A percentile compares a stretch with the other conserved stretches of the same genome.
These are phyloP conservation scores for Cecropterus lyciades DNA, from an alignment of 1,140 invertebrate genomes.

Conservation along the genomic window DNA sequence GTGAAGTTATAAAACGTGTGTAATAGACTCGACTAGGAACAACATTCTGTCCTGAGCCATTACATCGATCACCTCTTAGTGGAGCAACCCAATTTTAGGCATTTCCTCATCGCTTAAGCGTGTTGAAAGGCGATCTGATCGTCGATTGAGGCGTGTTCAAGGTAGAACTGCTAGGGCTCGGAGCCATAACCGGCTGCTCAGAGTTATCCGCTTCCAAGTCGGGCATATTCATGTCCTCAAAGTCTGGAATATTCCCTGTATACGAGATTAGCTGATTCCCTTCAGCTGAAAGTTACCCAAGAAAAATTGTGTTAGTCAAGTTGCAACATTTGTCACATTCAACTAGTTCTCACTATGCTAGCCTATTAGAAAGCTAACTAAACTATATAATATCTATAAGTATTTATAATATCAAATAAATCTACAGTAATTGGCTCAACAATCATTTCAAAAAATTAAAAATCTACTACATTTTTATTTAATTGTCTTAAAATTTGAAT, in stretches of 20 bases:
- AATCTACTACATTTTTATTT: no score
- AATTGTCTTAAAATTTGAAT: no score
- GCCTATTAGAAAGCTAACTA: neutral
- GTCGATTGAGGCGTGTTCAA: constrained; percentile 77
- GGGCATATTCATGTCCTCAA: constrained; percentile 77
- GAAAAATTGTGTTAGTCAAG: constrained; percentile 44
- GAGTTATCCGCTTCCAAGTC: constrained; percentile 70
- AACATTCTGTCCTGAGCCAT: no score
- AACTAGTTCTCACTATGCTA: constrained; percentile 18
- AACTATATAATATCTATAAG: no score
- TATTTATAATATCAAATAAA: no score
- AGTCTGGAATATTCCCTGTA: constrained; percentile 81
- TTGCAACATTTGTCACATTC: constrained; percentile 22
- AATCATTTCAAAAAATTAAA: no score
- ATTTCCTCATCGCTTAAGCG: constrained; percentile 36
- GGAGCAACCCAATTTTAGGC: neutral
- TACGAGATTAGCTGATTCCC: constrained; percentile 84
- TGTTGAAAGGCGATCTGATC: constrained; percentile 57
- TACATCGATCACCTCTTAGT: neutral
- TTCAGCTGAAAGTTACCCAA: constrained; percentile 80
- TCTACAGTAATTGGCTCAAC: no score
- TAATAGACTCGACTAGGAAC: no score
- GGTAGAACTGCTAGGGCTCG: constrained; percentile 57
- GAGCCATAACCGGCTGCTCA: constrained; percentile 52
- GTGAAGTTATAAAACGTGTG: no score